phyloP scores from a whole-genome alignment of 2,888 invertebrate species.

The Oxyscelio sp. region DNA sequence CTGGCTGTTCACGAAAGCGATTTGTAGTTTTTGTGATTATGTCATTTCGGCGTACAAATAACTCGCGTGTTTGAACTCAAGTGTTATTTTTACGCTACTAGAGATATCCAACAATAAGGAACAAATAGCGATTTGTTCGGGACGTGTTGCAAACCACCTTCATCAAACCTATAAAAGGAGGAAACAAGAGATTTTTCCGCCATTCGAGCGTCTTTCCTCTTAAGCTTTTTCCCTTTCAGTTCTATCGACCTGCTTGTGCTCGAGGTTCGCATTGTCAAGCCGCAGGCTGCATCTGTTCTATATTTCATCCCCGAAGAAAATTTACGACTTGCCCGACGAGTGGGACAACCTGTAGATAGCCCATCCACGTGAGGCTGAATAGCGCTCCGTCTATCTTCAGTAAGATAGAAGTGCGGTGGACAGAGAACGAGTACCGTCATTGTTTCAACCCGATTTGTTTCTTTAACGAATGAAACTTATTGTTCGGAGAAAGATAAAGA shows the following conservation, averaged over 20 bases:
- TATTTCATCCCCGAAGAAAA: slow-evolving; percentile 65
- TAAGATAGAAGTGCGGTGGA: slow-evolving; percentile 57
- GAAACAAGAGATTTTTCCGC: slow-evolving; percentile 50
- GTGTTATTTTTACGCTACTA: slow-evolving; percentile 41
- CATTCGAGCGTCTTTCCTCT: slow-evolving; percentile 37
- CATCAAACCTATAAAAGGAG: slow-evolving; percentile 49
- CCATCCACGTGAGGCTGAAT: slow-evolving; percentile 65
- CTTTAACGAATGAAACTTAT: slow-evolving; percentile 64
- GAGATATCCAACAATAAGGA: slow-evolving; percentile 36
- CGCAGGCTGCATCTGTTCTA: slow-evolving; percentile 56
- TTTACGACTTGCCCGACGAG: slow-evolving; percentile 68
- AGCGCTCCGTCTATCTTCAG: slow-evolving; percentile 51
- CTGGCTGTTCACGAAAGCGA: no score
- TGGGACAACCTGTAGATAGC: slow-evolving; percentile 70
- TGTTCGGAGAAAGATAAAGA: slow-evolving; percentile 49
- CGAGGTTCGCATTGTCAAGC: slow-evolving; percentile 60
- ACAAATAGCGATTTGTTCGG: slow-evolving; percentile 67
- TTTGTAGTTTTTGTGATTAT: slow-evolving; percentile 43
- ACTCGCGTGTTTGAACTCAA: slow-evolving; percentile 31
- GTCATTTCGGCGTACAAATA: slow-evolving; percentile 43
- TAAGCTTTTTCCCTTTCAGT: slow-evolving; percentile 51
- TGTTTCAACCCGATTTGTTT: slow-evolving; percentile 66
- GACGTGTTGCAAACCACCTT: slow-evolving; percentile 41
- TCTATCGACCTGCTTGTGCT: slow-evolving; percentile 62
- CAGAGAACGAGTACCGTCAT: slow-evolving; percentile 60